These are phyloP conservation scores for Cerceris ruficornis DNA, from an alignment of 2,888 invertebrate species.

Conservation along the genomic window DNA sequence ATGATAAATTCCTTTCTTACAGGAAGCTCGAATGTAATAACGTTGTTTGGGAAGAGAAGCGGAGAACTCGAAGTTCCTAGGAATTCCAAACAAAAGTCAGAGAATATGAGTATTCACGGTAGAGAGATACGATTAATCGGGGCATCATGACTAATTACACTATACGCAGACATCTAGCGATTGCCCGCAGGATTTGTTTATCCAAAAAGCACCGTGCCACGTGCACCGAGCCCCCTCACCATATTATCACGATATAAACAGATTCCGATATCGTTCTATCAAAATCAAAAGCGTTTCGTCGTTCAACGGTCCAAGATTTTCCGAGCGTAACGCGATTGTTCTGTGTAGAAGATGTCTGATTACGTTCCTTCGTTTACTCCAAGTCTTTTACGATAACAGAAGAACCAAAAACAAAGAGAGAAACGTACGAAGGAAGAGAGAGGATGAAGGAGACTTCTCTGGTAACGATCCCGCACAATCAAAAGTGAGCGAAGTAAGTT, in stretches of 20 bases:
- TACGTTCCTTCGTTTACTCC: constrained; percentile 46
- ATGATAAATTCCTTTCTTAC: constrained; percentile 17
- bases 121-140: constrained; percentile 59
- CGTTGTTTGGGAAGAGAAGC: constrained; percentile 66
- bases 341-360: constrained; percentile 35
- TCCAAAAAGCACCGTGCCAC: constrained; percentile 35
- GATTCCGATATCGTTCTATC: constrained; percentile 11
- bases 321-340: constrained; percentile 19
- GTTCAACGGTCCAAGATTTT: constrained; percentile 19
- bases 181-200: constrained; percentile 55
- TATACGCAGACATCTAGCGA: constrained; percentile 72
- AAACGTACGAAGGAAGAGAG: too few species aligned
- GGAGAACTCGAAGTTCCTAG: constrained; percentile 76
- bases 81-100: constrained; percentile 67
- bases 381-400: constrained; percentile 47
- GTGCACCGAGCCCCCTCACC: not conserved
- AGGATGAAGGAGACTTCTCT: too few species aligned
- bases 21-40: constrained; percentile 66
- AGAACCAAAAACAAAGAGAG: too few species aligned
- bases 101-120: constrained; percentile 57
- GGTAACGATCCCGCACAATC: constrained; percentile 38
- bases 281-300: constrained; percentile 9
- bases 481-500: constrained; percentile 29
- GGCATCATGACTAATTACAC: constrained; percentile 73
- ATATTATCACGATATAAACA: not conserved